Percentiles rank a stretch among this genome's conserved stretches.
These are phyloP conservation scores for Atherinomorus stipes DNA, from an alignment of 2,113 vertebrate species.

Conservation along the genomic window DNA sequence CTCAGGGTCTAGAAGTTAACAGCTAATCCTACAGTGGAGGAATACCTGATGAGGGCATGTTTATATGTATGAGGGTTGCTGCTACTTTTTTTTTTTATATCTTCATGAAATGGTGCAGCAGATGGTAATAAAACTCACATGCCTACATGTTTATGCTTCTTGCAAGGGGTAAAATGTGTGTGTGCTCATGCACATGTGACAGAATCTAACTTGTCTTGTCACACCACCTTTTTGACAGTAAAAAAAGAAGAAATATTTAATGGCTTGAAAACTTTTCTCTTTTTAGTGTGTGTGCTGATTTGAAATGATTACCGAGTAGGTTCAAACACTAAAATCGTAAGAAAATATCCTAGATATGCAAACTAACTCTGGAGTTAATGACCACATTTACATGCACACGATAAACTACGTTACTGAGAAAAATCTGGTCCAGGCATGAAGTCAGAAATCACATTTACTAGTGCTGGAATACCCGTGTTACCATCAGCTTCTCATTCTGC, in stretches of 20 bases:
- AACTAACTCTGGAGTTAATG: slow-evolving; percentile 21
- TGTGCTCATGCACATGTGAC: slow-evolving; percentile 21
- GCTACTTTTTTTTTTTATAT: slow-evolving; percentile 69
- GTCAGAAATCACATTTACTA: slow-evolving; percentile 32
- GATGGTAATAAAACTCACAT: slow-evolving; percentile 75
- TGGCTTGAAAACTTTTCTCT: background rate
- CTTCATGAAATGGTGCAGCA: slow-evolving; percentile 72
- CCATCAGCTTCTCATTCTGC: background rate
- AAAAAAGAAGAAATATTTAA: slow-evolving; percentile 6
- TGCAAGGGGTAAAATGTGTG: background rate
- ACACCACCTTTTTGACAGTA: slow-evolving; percentile 1
- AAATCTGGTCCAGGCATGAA: slow-evolving; percentile 29
- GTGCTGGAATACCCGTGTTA: slow-evolving; percentile 17
- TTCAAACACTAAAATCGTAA: slow-evolving; percentile 16
- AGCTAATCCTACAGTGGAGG: slow-evolving; percentile 59
- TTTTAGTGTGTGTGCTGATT: background rate
- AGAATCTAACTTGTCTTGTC: slow-evolving; percentile 7
- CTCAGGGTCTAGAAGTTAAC: slow-evolving; percentile 66
- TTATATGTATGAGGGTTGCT: slow-evolving; percentile 73
- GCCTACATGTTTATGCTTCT: slow-evolving; percentile 53
- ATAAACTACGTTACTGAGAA: slow-evolving; percentile 32
- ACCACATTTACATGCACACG: slow-evolving; percentile 31
- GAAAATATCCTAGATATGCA: slow-evolving; percentile 23
- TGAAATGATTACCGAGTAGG: background rate
- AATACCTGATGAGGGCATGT: slow-evolving; percentile 77